Conservation (phyloP, 2,888 invertebrate genomes). For the Halocaridina rubra region DNA sequence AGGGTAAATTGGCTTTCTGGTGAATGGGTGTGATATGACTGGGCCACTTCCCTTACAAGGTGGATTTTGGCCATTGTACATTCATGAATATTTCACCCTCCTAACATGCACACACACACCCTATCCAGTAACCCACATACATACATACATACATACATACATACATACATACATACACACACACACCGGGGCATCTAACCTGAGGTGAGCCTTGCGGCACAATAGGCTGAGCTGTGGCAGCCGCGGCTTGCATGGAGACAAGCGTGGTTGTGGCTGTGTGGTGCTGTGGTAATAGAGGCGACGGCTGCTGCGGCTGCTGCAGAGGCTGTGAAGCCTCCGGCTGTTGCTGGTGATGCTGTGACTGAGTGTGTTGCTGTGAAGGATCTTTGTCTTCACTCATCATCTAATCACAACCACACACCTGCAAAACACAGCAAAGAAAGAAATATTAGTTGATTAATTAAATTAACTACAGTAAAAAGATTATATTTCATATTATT, state of each 20-base stretch:
- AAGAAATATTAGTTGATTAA: not conserved
- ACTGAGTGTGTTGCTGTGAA: conserved; percentile 17
- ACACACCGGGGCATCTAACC: conserved; percentile 19
- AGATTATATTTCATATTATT: too few species aligned
- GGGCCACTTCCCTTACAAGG: too few species aligned
- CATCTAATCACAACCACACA: conserved; percentile 17
- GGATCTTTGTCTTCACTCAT: conserved; percentile 47
- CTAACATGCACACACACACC: too few species aligned
- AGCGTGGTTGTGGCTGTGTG: conserved; percentile 17
- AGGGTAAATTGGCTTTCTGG: too few species aligned
- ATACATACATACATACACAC: not conserved
- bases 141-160: too few species aligned
- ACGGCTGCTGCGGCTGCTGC: conserved; percentile 5
- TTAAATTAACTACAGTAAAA: too few species aligned
- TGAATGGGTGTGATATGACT: too few species aligned
- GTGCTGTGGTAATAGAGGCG: not conserved
- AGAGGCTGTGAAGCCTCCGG: conserved; percentile 6
- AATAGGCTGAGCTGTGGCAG: conserved; percentile 45
- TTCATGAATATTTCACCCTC: too few species aligned
- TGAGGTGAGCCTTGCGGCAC: conserved; percentile 55
- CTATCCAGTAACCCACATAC: too few species aligned
- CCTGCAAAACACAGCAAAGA: not conserved
- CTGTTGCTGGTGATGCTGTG: conserved; percentile 4
- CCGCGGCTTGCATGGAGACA: conserved; percentile 45
- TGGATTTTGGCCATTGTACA: too few species aligned